Conservation (phyloP, 2,113 vertebrate species). For the Nettapus auritus region DNA sequence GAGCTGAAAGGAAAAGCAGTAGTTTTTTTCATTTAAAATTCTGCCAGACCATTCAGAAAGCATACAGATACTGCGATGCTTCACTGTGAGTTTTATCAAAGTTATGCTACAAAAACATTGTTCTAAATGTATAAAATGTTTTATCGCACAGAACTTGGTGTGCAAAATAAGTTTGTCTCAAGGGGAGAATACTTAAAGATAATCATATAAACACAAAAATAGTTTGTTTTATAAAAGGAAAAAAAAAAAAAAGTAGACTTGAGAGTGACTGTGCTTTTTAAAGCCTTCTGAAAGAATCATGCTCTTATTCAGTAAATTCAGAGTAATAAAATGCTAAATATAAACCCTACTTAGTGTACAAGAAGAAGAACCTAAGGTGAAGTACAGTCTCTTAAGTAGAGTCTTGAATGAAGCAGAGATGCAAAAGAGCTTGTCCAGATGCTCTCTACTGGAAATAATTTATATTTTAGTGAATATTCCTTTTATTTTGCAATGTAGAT, state of each 20-base stretch:
- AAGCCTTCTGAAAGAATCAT: neutral
- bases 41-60: neutral
- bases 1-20: neutral
- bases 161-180: neutral
- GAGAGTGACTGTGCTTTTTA: neutral
- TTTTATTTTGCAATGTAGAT: neutral
- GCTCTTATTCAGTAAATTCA: neutral
- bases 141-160: neutral
- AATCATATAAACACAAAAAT: neutral
- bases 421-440: neutral
- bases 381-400: neutral
- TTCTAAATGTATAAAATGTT: neutral
- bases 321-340: neutral
- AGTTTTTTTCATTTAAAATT: neutral
- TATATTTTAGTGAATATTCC: neutral
- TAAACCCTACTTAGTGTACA: neutral
- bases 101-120: neutral
- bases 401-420: constrained; percentile 7
- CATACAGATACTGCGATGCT: neutral
- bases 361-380: neutral
- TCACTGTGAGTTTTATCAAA: neutral
- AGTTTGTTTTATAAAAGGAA: neutral
- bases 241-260: neutral
- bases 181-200: neutral
- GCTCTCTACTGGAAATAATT: neutral